phyloP scores from a whole-genome alignment of 2,888 invertebrate genomes.

The Cancer borealis region DNA sequence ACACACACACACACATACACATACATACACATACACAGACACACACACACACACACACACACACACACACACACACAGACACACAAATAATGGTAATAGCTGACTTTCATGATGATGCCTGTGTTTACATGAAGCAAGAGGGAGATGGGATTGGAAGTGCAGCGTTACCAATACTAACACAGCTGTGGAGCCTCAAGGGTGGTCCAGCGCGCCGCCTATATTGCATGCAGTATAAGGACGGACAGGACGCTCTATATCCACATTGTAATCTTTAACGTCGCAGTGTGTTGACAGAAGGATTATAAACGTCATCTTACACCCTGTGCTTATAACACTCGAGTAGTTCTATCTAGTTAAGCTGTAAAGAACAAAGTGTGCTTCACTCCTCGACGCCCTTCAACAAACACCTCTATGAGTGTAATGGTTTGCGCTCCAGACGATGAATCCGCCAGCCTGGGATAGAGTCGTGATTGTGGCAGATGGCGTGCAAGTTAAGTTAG shows the following conservation, averaged over 20 bases:
- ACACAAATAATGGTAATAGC: slow-evolving; percentile 16
- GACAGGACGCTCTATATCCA: neutral
- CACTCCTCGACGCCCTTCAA: neutral
- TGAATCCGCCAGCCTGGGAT: neutral
- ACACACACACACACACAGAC: slow-evolving; percentile 8
- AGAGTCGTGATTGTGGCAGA: too few relatives aligned
- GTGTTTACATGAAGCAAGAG: neutral
- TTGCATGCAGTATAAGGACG: too few relatives aligned
- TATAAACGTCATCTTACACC: slow-evolving; percentile 15
- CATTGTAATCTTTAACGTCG: slow-evolving; percentile 4
- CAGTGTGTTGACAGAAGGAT: neutral
- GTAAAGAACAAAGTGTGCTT: neutral
- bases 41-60: neutral
- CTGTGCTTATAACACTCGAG: neutral
- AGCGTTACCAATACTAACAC: slow-evolving; percentile 18
- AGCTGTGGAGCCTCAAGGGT: neutral
- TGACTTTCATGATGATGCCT: neutral
- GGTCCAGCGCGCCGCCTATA: neutral
- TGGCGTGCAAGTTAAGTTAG: too few relatives aligned
- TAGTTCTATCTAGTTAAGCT: neutral
- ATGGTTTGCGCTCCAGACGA: neutral
- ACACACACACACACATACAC: neutral
- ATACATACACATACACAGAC: too few relatives aligned
- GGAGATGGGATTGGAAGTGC: neutral
- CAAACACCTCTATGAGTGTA: neutral